These are phyloP conservation scores for Xerus rutilus DNA, from an alignment of 2,797 vertebrate species.

Conservation along the genomic window DNA sequence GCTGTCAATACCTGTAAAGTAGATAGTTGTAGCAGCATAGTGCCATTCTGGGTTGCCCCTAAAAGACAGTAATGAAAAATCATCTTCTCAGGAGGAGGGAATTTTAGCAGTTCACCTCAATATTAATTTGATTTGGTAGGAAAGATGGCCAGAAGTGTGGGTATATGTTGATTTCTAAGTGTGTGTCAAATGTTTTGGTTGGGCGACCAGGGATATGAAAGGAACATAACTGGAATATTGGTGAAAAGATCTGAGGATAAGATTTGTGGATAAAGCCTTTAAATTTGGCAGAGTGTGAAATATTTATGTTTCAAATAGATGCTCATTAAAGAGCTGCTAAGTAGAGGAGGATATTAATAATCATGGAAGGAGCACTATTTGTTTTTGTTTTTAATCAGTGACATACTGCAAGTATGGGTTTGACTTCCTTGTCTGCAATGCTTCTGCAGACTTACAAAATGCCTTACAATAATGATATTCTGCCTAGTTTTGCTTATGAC, in stretches of 20 bases:
- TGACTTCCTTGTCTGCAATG: not conserved
- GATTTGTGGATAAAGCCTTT: not conserved
- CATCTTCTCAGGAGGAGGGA: not conserved
- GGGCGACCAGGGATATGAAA: not conserved
- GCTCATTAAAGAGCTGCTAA: not conserved
- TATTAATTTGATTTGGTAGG: not conserved
- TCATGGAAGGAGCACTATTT: not conserved
- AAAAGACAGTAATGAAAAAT: not conserved
- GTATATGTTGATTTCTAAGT: not conserved
- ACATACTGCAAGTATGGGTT: not conserved
- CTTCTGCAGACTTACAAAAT: not conserved
- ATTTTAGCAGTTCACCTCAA: not conserved
- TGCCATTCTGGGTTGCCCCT: not conserved
- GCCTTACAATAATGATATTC: not conserved
- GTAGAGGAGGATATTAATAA: not conserved
- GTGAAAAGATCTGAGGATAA: not conserved
- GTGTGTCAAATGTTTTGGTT: not conserved
- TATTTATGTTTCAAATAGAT: not conserved
- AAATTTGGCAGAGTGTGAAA: not conserved
- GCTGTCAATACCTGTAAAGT: not conserved
- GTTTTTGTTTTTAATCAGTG: not conserved
- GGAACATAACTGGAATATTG: not conserved
- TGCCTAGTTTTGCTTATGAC: not conserved
- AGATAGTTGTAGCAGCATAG: not conserved
- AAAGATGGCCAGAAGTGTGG: not conserved